Evolutionary conservation across 2,888 invertebrate species (phyloP), one percentile per base, ranked within the genome.

Genomic region (Plemyria rubiginata): DNA sequence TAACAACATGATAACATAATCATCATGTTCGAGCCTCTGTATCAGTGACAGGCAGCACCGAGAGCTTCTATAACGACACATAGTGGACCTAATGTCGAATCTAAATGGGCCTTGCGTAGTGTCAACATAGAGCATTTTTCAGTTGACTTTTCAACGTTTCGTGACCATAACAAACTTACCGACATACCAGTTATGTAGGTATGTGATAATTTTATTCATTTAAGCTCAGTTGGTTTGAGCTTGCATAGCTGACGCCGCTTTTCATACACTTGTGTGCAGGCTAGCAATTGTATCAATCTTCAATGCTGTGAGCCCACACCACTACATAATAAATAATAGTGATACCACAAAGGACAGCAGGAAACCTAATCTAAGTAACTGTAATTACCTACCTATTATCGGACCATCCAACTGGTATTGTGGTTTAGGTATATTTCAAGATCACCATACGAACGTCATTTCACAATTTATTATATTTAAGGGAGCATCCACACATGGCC

Each of bases 1-100:
- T 85, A 84, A 85, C 80, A 84, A 80, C 84, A 82, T 87, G 90
- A 89, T 87, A 86, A 86, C 85, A 82, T 71, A 81, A 79, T 79
- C 76, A 79, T 74, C 76, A 79, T 74, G 71, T 70, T 73, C 70
- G 63, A 75, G 67, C 70, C 69, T 68, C 75, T 73, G 72, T 38
- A 22, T 55, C 45, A 45, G 36, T 45, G 54, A 46, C 45, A 46
- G 54, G 5, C 32, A 28, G 54, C 46, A 49, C 40, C 38, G 13
- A 51, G 53, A 29, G 53, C 53, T 40, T 48, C 32, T 29, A n/a
- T 57, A 57, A 32, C 43, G 53, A 46, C 53, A 22, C 52, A 32
- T 45, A 13, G 36, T 41, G 45, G 45, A 45, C 16, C 32, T 40
- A 40, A 11, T 38, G 36, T 38, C 36, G 36, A 28, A 38, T 45